phyloP scores from a whole-genome alignment of 2,888 invertebrate genomes.

The Acronicta aceris region DNA sequence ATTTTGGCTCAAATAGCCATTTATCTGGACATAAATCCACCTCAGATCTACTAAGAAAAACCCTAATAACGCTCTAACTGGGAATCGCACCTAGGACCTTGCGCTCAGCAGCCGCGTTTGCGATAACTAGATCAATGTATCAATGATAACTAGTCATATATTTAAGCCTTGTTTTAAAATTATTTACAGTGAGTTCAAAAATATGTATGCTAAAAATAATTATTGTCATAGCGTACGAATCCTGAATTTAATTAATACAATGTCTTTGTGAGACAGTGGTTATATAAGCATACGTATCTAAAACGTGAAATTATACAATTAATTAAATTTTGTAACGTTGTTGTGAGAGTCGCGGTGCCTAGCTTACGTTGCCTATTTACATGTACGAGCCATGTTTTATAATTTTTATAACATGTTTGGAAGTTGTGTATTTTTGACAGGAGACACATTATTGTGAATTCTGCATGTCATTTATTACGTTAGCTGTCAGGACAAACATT shows the following conservation, averaged over 20 bases:
- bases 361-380: conserved; percentile 32
- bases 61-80: too few relatives aligned
- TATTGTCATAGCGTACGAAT: conserved; percentile 34
- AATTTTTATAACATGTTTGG: conserved; percentile 35
- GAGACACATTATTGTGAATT: conserved; percentile 17
- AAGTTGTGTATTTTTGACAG: conserved; percentile 16
- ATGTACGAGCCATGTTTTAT: conserved; percentile 24
- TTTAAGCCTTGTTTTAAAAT: conserved; percentile 1
- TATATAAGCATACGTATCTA: conserved; percentile 43
- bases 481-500: conserved; percentile 25
- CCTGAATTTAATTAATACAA: conserved; percentile 55
- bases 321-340: conserved; percentile 51
- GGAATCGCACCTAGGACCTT: too few relatives aligned
- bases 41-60: too few relatives aligned
- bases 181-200: conserved; percentile 15
- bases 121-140: too few relatives aligned
- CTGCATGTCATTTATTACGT: not conserved
- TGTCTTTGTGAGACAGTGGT: conserved; percentile 49
- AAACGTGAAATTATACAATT: conserved; percentile 54
- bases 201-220: conserved; percentile 26
- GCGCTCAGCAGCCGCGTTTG: too few relatives aligned
- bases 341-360: conserved; percentile 36
- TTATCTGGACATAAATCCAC: too few relatives aligned
- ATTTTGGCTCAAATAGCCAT: too few relatives aligned
- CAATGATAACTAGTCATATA: too few relatives aligned